Evolutionary conservation across 2,113 vertebrate genomes (phyloP).

Genomic region (Myotis brandtii): DNA sequence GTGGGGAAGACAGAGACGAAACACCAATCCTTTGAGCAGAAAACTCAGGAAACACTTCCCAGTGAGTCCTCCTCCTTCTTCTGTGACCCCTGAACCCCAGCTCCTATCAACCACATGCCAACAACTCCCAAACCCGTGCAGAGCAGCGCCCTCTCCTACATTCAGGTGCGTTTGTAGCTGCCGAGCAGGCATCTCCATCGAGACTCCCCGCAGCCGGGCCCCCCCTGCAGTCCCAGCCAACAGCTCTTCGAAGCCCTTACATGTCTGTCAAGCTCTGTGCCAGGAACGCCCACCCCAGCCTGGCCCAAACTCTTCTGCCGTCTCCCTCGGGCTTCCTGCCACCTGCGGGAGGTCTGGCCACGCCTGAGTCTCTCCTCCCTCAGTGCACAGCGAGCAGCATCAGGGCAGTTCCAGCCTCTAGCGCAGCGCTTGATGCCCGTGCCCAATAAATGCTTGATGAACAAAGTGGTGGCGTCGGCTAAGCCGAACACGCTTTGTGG

Average conservation of each 20-base stretch:
- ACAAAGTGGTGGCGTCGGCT: neutral
- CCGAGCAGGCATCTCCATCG: too few relatives aligned
- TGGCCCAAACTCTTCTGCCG: neutral
- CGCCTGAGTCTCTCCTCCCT: neutral
- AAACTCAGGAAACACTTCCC: neutral
- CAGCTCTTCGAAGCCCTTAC: neutral
- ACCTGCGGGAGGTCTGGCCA: neutral
- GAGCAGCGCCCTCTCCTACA: neutral
- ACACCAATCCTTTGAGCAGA: neutral
- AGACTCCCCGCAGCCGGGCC: neutral
- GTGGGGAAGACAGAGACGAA: neutral
- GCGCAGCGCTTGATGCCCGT: neutral
- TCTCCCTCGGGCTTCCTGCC: neutral
- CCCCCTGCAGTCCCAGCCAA: neutral
- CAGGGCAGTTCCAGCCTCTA: neutral
- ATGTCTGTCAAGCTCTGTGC: neutral
- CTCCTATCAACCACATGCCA: neutral
- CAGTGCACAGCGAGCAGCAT: neutral
- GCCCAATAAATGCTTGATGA: neutral
- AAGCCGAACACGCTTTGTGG: neutral
- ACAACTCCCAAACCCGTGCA: neutral
- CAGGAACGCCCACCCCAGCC: too few relatives aligned
- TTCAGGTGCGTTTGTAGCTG: neutral
- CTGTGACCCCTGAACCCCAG: neutral
- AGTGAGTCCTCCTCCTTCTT: neutral